phyloP scores from a whole-genome alignment of 2,113 vertebrate species.

The Fregata magnificens region DNA sequence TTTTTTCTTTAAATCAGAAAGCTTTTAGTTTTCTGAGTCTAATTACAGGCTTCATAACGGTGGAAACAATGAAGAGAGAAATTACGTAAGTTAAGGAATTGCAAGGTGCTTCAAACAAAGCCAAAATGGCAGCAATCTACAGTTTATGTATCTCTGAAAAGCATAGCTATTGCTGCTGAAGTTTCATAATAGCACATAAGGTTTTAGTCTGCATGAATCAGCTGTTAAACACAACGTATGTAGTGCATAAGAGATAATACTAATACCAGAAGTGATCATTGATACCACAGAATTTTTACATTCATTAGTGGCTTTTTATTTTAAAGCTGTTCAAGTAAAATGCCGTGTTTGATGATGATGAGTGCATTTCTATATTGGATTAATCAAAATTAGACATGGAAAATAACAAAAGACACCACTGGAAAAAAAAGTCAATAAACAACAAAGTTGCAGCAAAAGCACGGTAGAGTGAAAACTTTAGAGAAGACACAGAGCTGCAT shows the following conservation, averaged over 20 bases:
- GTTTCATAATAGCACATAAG: background rate
- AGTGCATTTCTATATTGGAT: background rate
- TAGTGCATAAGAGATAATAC: background rate
- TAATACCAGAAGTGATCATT: background rate
- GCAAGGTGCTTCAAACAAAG: background rate
- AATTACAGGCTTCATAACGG: background rate
- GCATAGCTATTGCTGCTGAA: background rate
- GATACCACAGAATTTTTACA: background rate
- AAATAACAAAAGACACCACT: background rate
- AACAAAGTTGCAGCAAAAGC: conserved; percentile 48
- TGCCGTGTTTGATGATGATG: background rate
- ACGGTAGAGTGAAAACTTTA: conserved; percentile 9
- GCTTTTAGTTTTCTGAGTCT: background rate
- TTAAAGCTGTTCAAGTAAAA: background rate
- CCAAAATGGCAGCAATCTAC: background rate
- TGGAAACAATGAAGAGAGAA: background rate
- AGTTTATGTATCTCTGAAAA: background rate
- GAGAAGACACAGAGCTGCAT: conserved; percentile 29
- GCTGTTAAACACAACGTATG: conserved; percentile 8
- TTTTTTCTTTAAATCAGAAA: background rate
- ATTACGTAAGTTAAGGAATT: accelerated
- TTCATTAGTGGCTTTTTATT: background rate
- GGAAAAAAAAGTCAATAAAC: background rate
- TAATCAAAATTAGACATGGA: background rate
- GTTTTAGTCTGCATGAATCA: background rate